These are phyloP conservation scores for Calypte anna DNA, from an alignment of 2,113 vertebrate genomes.

Conservation along the genomic window DNA sequence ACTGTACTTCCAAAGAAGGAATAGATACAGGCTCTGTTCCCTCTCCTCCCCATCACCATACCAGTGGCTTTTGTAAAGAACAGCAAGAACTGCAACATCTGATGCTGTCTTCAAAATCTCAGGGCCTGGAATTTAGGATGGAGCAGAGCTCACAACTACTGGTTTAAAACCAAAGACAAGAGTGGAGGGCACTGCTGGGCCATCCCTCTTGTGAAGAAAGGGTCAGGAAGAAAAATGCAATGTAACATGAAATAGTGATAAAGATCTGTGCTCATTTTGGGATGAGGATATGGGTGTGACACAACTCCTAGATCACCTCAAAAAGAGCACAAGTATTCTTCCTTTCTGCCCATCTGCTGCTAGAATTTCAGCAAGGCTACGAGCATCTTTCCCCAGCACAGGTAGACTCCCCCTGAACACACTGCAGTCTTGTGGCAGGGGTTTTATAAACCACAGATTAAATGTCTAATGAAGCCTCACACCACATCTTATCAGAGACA, in stretches of 20 bases:
- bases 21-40: not conserved
- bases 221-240: not conserved
- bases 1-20: not conserved
- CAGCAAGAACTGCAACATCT: not conserved
- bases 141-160: not conserved
- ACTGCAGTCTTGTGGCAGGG: not conserved
- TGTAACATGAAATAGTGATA: not conserved
- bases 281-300: not conserved
- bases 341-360: not conserved
- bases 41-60: not conserved
- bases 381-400: not conserved
- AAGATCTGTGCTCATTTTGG: not conserved
- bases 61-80: not conserved
- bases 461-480: not conserved
- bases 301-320: not conserved
- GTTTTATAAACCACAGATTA: not conserved
- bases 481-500: not conserved
- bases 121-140: not conserved
- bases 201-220: not conserved
- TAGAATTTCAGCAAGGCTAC: not conserved
- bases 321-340: not conserved
- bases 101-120: not conserved
- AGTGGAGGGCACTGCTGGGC: not conserved
- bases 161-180: not conserved
- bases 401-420: rapidly evolving